Evolutionary conservation across 37 sponge, comb jelly and placozoan species (phyloP).

Genomic region (Geodia barretti): DNA sequence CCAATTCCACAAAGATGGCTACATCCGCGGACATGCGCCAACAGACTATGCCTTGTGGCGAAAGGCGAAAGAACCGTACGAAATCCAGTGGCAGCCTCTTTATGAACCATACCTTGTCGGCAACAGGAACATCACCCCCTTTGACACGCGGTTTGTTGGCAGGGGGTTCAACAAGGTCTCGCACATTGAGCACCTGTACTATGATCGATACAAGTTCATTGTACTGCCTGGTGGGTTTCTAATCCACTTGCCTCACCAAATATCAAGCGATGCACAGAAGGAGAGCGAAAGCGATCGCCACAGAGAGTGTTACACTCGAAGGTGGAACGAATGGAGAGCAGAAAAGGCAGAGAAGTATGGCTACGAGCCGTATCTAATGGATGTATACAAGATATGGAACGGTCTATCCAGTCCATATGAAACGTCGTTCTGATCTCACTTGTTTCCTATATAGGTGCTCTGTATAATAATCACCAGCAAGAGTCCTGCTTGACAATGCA

Average conservation of each 20-base stretch:
- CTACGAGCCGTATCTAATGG: no score
- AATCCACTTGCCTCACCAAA: background rate
- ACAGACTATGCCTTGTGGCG: background rate
- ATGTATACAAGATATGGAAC: no score
- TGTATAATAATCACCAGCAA: no score
- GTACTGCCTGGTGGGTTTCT: background rate
- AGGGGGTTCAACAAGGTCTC: background rate
- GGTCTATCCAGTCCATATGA: no score
- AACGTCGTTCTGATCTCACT: no score
- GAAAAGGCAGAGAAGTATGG: no score
- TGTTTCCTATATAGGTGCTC: no score
- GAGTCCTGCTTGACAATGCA: no score
- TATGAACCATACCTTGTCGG: background rate
- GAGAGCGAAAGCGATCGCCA: no score
- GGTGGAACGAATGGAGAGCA: no score
- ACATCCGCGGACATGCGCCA: background rate
- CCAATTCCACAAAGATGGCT: background rate
- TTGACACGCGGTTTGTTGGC: background rate
- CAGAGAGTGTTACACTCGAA: no score
- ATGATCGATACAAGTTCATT: background rate
- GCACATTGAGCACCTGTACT: background rate
- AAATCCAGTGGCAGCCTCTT: background rate
- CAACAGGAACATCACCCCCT: background rate
- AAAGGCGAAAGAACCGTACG: background rate
- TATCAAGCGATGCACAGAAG: no score